Evolutionary conservation across 2,113 vertebrate genomes (phyloP).

Genomic region (Gavia stellata): DNA sequence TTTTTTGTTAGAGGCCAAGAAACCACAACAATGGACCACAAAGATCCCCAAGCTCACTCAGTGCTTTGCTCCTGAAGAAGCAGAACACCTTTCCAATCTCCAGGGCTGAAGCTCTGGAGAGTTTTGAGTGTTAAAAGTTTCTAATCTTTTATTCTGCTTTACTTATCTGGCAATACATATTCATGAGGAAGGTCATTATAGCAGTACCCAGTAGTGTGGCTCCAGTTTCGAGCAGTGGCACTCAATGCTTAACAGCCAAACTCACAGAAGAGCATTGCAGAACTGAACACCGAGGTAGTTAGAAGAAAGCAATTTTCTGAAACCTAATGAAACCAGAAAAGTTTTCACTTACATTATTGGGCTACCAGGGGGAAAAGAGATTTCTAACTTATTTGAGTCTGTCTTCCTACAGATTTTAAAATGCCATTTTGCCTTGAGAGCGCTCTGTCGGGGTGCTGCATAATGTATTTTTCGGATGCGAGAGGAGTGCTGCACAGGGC

Average conservation of each 20-base stretch:
- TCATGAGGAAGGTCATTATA: constrained; percentile 64
- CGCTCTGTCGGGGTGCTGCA: background rate
- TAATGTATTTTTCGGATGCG: background rate
- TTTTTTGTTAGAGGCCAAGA: background rate
- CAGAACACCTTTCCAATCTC: background rate
- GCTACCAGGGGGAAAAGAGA: background rate
- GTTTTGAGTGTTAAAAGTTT: constrained; percentile 29
- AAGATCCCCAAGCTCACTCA: background rate
- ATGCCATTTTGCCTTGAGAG: background rate
- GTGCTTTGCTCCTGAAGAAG: background rate
- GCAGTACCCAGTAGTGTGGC: constrained; percentile 54
- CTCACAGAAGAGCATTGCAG: background rate
- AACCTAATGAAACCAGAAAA: constrained; percentile 14
- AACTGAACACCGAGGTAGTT: background rate
- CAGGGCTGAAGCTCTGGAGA: constrained; percentile 2
- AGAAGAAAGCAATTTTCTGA: constrained; percentile 16
- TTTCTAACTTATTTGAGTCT: background rate
- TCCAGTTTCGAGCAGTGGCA: background rate
- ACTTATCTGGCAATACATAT: constrained; percentile 46
- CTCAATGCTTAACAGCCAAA: background rate
- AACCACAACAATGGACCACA: background rate
- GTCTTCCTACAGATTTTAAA: background rate
- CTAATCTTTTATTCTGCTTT: constrained; percentile 59
- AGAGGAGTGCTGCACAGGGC: background rate
- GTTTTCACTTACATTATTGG: background rate